phyloP scores from a whole-genome alignment of 2,888 invertebrate genomes.

The Ormyrus nitidulus region DNA sequence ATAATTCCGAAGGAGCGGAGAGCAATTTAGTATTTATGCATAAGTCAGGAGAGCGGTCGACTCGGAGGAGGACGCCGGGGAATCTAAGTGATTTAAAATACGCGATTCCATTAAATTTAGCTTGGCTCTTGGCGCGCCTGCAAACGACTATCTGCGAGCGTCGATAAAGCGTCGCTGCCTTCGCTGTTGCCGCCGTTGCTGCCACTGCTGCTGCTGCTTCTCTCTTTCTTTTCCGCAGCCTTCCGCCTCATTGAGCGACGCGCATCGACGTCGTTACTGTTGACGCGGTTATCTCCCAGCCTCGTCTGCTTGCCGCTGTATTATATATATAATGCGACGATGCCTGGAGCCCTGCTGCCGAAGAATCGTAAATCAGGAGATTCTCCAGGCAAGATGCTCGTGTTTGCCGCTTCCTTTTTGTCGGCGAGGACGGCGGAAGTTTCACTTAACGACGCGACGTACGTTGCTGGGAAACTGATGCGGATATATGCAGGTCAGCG shows the following conservation, averaged over 20 bases:
- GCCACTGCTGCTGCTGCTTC: background rate
- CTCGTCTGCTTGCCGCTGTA: background rate
- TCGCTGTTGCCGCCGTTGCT: background rate
- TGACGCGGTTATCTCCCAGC: conserved; percentile 13
- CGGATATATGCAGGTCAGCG: too few relatives aligned
- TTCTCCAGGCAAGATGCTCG: too few relatives aligned
- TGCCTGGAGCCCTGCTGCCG: background rate
- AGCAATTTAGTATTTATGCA: conserved; percentile 11
- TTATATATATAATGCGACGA: background rate
- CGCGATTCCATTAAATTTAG: conserved; percentile 14
- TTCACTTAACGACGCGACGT: too few relatives aligned
- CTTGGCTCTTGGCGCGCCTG: background rate
- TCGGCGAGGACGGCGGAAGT: too few relatives aligned
- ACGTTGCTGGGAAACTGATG: too few relatives aligned
- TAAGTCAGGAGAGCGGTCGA: background rate
- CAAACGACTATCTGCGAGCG: conserved; percentile 1
- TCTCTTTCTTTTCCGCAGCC: background rate
- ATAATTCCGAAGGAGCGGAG: too few relatives aligned
- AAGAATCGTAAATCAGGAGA: background rate
- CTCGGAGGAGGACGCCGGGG: too few relatives aligned
- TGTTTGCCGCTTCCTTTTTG: too few relatives aligned
- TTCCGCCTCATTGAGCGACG: conserved; percentile 41
- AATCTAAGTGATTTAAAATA: conserved; percentile 10
- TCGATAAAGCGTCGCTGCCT: conserved; percentile 17
- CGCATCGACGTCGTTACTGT: conserved; percentile 27